Base-by-base conservation (phyloP, 2,888 invertebrate species). In the Mechanitis messenoides region DNA sequence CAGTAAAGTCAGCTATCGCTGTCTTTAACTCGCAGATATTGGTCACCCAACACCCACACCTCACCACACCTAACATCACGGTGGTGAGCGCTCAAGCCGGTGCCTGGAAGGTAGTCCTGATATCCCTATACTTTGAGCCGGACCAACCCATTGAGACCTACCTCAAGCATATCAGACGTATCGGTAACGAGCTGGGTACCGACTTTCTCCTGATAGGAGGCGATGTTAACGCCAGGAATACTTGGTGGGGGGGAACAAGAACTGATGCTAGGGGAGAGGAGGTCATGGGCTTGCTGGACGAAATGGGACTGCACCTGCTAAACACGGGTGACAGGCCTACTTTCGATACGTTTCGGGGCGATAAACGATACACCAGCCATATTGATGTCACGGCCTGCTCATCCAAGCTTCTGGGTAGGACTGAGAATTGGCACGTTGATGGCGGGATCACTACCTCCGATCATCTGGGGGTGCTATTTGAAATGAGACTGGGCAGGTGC, bases 1-100 rank as follows among this genome's bases (percentile, higher is more conserved):
- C 68, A 3, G 67, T 68, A 0, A 72, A 75, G 31, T 65, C 73
- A 0, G 73, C 75, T 0, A 55, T 74, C 1, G 59, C 70, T 1
- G 59, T 74, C 1, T 68, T 72, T 46, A 69, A 65, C 0, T 38
- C 66, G 31, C 3, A 33, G 0, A 20, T 73, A 31, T 58, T 60
- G 31, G 60, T 70, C 0, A 66, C 63, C 0, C 68, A 69, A 2
- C 66, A 70, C 59, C 70, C 71, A 0, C 68, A 68, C 47, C 58
- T 72, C 6, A 63, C 64, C 0, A 70, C 74, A 1, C 70, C 72
- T 11, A 74, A 60, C 1, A 66, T 66, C 5, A 69, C 66, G 3
- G 71, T 69, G 0, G 72, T 57, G 1, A 9, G 45, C 3, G 33
- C 61, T 3, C 31, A 42, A n/a, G 54, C 55, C 3, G 71, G 67